Evolutionary conservation across 2,888 invertebrate species (phyloP).

Genomic region (Heteromurus nitidus): DNA sequence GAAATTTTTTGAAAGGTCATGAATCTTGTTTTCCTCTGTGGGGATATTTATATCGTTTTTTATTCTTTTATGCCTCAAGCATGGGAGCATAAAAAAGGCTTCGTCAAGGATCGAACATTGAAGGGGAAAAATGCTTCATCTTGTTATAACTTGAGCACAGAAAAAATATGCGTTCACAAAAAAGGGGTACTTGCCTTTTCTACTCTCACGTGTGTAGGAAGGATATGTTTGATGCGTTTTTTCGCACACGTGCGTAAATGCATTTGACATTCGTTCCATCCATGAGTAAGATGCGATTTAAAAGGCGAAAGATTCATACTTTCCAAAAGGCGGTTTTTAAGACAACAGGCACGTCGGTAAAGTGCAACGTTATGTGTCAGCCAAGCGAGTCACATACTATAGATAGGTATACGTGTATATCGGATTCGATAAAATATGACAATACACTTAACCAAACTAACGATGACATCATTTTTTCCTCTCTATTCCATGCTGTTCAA

Average conservation of each 20-base stretch:
- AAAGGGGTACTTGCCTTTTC: too few relatives aligned
- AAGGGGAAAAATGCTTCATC: neutral
- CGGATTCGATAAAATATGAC: slow-evolving; percentile 14
- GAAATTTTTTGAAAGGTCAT: slow-evolving; percentile 44
- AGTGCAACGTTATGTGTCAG: too few relatives aligned
- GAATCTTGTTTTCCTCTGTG: slow-evolving; percentile 1
- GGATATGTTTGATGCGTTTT: neutral
- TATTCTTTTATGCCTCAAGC: neutral
- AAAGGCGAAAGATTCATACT: neutral
- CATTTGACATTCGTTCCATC: too few relatives aligned
- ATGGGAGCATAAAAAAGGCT: neutral
- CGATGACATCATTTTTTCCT: slow-evolving; percentile 23
- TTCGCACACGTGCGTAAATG: too few relatives aligned
- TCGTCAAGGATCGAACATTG: neutral
- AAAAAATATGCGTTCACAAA: neutral
- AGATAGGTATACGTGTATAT: too few relatives aligned
- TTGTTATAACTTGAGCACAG: slow-evolving; percentile 1
- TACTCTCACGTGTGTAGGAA: neutral
- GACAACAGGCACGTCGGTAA: too few relatives aligned
- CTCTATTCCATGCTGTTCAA: neutral
- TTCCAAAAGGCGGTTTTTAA: too few relatives aligned
- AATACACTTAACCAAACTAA: slow-evolving; percentile 12
- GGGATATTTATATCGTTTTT: neutral
- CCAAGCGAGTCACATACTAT: too few relatives aligned
- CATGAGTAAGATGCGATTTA: neutral